Conservation (phyloP, 2,113 vertebrate genomes). For the Coreoperca whiteheadi region DNA sequence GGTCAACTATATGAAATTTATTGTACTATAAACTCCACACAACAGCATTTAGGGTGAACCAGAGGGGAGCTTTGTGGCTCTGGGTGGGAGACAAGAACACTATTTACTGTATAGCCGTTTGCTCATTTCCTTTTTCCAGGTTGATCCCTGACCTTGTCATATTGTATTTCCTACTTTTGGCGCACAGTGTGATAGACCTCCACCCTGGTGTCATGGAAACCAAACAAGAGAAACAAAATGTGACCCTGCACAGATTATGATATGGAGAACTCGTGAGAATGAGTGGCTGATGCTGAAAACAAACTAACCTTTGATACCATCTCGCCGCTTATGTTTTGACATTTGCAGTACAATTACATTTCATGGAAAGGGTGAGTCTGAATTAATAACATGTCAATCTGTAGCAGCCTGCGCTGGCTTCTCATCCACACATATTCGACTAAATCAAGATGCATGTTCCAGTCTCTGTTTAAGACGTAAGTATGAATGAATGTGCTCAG, state of each 20-base stretch:
- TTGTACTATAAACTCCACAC: neutral
- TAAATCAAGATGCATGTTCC: conserved; percentile 15
- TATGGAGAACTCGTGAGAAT: conserved; percentile 24
- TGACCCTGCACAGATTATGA: conserved; percentile 15
- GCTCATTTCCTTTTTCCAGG: conserved; percentile 62
- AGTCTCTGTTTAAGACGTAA: conserved; percentile 32
- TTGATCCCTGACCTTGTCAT: conserved; percentile 58
- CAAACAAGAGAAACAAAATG: conserved; percentile 63
- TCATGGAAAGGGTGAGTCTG: conserved; percentile 29
- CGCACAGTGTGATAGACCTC: conserved; percentile 40
- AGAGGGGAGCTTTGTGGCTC: conserved; percentile 30
- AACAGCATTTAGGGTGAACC: conserved; percentile 33
- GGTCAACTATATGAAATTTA: conserved; percentile 16
- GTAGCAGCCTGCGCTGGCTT: neutral
- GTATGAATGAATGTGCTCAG: conserved; percentile 43
- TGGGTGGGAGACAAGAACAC: conserved; percentile 18
- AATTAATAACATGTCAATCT: conserved; percentile 41
- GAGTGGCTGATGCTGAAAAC: conserved; percentile 39
- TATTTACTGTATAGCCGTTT: conserved; percentile 36
- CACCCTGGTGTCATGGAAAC: conserved; percentile 67
- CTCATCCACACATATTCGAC: conserved; percentile 14
- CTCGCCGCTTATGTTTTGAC: conserved; percentile 44
- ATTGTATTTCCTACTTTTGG: conserved; percentile 61
- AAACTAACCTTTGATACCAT: conserved; percentile 55
- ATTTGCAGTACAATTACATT: conserved; percentile 49